phyloP scores from a whole-genome alignment of 2,113 vertebrate species.

The Empidonax traillii region DNA sequence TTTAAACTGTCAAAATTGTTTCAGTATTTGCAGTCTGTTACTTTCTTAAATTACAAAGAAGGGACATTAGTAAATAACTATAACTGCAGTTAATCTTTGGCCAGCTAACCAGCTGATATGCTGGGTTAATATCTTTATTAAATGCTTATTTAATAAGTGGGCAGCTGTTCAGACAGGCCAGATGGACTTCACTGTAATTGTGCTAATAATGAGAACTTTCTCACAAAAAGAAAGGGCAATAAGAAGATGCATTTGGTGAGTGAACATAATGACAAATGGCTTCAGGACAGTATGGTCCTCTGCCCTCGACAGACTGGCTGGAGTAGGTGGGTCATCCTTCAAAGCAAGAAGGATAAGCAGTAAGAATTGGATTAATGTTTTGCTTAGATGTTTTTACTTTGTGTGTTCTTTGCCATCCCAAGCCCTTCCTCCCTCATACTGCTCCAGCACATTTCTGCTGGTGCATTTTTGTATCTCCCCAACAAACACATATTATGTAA shows the following conservation, averaged over 20 bases:
- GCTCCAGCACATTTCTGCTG: background rate
- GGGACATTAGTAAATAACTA: constrained; percentile 56
- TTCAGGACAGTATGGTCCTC: background rate
- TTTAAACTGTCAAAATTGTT: constrained; percentile 70
- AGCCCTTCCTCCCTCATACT: background rate
- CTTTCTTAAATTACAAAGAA: constrained; percentile 69
- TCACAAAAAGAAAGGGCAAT: background rate
- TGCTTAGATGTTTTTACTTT: background rate
- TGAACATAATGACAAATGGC: background rate
- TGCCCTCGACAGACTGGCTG: background rate
- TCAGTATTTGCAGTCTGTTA: constrained; percentile 58
- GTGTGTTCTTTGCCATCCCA: background rate
- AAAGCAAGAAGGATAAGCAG: background rate
- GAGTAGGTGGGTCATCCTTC: constrained; percentile 1
- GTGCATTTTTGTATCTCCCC: background rate
- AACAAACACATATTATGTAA: rapidly evolving
- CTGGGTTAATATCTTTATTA: constrained; percentile 42
- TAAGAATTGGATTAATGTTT: background rate
- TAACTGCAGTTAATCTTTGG: constrained; percentile 26
- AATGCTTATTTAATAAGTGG: constrained; percentile 44
- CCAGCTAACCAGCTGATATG: constrained; percentile 20
- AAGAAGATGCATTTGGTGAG: background rate
- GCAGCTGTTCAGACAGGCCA: constrained; percentile 39
- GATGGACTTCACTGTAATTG: constrained; percentile 51
- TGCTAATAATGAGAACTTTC: constrained; percentile 41